A percentile compares a stretch with the other conserved stretches of the same genome.
These are phyloP conservation scores for Dipodomys merriami DNA, from an alignment of 2,113 vertebrate genomes.

Conservation along the genomic window DNA sequence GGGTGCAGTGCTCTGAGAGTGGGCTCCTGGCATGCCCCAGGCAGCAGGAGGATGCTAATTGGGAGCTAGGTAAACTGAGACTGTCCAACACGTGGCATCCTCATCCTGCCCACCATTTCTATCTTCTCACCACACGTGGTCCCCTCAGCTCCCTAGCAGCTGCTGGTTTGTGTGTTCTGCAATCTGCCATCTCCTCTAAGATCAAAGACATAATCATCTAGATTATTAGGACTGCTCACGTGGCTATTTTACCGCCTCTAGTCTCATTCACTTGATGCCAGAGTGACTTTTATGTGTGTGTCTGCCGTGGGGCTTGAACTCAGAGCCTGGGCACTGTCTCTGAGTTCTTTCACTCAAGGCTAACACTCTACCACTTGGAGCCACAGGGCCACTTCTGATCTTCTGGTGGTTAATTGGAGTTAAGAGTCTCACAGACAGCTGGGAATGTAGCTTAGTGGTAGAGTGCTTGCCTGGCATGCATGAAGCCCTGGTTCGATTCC, in stretches of 20 bases:
- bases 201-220: background rate
- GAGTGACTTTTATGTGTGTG: background rate
- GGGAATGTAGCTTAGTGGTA: too few species aligned
- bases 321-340: too few species aligned
- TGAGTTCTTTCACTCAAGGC: too few species aligned
- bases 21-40: background rate
- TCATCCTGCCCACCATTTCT: background rate
- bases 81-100: accelerated
- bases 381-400: too few species aligned
- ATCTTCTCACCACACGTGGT: background rate
- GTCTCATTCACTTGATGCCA: background rate
- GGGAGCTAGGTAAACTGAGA: background rate
- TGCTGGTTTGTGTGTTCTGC: background rate
- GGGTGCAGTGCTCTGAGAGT: accelerated
- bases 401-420: too few species aligned
- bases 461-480: too few species aligned
- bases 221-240: background rate
- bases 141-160: background rate
- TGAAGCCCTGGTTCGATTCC: too few species aligned
- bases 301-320: too few species aligned
- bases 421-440: too few species aligned
- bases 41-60: background rate
- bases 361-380: too few species aligned
- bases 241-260: background rate
- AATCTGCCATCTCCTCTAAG: background rate